Percentiles rank a stretch among this genome's conserved stretches.
These are phyloP conservation scores for Percopsis transmontana DNA, from an alignment of 2,113 vertebrate species.

Conservation along the genomic window DNA sequence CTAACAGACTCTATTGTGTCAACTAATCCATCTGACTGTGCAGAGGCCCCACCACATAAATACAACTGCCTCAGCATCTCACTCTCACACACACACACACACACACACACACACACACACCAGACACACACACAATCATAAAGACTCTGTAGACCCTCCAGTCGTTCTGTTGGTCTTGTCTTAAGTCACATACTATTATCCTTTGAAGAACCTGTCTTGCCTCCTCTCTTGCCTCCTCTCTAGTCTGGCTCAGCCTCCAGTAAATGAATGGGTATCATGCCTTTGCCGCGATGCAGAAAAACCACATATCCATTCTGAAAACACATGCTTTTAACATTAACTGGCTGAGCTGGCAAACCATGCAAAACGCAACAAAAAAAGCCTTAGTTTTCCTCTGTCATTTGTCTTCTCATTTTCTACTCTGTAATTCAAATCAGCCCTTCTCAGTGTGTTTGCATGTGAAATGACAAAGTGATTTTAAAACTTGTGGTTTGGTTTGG, in stretches of 20 bases:
- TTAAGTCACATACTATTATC: too few relatives aligned
- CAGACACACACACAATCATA: not conserved
- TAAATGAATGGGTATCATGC: constrained; percentile 55
- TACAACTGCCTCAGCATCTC: constrained; percentile 3
- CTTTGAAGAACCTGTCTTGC: not conserved
- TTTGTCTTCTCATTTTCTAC: not conserved
- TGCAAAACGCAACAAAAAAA: not conserved
- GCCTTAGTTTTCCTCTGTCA: not conserved
- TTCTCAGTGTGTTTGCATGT: not conserved
- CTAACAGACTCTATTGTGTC: constrained; percentile 53
- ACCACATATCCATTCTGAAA: constrained; percentile 41
- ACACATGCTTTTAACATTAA: constrained; percentile 60
- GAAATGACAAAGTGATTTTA: constrained; percentile 1
- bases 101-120: not conserved
- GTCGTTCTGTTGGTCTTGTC: too few relatives aligned
- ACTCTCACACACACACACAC: not conserved
- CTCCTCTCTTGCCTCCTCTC: not conserved
- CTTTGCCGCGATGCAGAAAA: constrained; percentile 16
- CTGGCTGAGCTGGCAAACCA: constrained; percentile 18
- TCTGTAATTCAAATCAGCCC: constrained; percentile 5
- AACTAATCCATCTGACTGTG: constrained; percentile 64
- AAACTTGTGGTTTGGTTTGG: not conserved
- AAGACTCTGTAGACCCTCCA: too few relatives aligned
- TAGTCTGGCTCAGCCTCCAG: constrained; percentile 24
- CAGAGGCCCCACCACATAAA: constrained; percentile 14